These are phyloP conservation scores for Pelecanus crispus DNA, from an alignment of 2,113 vertebrate species.

Conservation along the genomic window DNA sequence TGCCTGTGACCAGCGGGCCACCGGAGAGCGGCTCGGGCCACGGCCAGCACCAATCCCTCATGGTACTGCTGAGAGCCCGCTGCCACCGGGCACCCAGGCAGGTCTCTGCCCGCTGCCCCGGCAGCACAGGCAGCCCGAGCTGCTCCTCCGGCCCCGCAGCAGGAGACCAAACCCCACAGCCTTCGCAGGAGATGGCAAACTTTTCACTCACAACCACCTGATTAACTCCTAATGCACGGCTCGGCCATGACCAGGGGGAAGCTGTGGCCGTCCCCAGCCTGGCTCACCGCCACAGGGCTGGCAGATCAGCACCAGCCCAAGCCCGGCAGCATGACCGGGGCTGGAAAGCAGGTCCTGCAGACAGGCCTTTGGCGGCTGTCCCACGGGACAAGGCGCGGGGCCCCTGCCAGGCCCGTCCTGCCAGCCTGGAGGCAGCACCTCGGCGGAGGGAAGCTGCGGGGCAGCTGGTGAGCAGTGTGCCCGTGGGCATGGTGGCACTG, in stretches of 20 bases:
- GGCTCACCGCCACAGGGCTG: rapidly evolving
- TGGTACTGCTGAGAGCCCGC: neutral
- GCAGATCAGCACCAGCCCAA: neutral
- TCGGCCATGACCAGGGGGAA: neutral
- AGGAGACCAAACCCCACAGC: neutral
- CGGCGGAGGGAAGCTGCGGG: rapidly evolving
- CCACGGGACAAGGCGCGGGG: neutral
- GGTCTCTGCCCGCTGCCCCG: neutral
- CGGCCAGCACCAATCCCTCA: rapidly evolving
- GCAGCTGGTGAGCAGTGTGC: neutral
- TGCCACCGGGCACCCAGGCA: rapidly evolving
- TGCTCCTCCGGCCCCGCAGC: rapidly evolving
- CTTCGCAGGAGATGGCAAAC: neutral
- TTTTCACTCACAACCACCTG: neutral
- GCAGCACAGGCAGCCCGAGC: neutral
- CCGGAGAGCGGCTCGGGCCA: neutral
- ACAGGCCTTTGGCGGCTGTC: neutral
- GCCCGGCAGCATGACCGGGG: rapidly evolving
- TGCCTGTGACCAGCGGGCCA: no score
- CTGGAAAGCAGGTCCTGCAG: neutral
- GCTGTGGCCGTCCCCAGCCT: neutral
- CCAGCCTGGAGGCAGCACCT: neutral
- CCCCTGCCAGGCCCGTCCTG: neutral
- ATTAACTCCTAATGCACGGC: rapidly evolving
- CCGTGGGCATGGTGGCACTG: neutral